Conservation (phyloP, 2,888 invertebrate species). For the Stenchaetothrips biformis region DNA sequence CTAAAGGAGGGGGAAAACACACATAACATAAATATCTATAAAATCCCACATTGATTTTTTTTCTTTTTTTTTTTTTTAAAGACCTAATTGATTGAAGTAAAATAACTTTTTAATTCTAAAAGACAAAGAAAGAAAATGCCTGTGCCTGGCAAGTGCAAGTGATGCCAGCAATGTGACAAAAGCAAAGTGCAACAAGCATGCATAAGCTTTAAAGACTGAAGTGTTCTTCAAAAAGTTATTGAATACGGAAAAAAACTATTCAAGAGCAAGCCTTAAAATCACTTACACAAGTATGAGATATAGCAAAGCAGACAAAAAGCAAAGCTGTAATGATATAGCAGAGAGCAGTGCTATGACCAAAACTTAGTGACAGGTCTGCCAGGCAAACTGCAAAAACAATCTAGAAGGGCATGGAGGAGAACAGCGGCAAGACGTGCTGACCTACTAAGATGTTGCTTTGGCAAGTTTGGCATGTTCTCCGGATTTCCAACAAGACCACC, state of each 20-base stretch:
- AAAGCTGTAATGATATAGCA: background rate
- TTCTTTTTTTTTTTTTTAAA: too few relatives aligned
- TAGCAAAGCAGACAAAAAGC: background rate
- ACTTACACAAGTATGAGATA: background rate
- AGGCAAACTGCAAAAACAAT: background rate
- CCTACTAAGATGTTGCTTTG: constrained; percentile 84
- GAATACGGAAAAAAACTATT: background rate
- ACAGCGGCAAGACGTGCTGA: constrained; percentile 39
- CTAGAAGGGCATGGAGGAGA: constrained; percentile 7
- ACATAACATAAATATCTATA: too few relatives aligned
- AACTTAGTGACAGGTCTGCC: constrained; percentile 15
- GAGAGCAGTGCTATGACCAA: background rate
- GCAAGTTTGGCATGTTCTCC: constrained; percentile 80
- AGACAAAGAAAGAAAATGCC: too few relatives aligned
- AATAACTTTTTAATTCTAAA: too few relatives aligned
- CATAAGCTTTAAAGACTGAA: background rate
- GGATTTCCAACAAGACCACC: constrained; percentile 90
- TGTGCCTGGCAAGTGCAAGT: background rate
- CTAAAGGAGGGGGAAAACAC: constrained; percentile 47
- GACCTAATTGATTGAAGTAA: too few relatives aligned
- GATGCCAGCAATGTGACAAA: background rate
- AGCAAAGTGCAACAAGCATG: background rate
- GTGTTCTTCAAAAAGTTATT: background rate
- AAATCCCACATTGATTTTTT: too few relatives aligned
- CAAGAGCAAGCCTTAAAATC: background rate